Conservation (phyloP, 2,888 invertebrate species). For the Phyto melanocephala region DNA sequence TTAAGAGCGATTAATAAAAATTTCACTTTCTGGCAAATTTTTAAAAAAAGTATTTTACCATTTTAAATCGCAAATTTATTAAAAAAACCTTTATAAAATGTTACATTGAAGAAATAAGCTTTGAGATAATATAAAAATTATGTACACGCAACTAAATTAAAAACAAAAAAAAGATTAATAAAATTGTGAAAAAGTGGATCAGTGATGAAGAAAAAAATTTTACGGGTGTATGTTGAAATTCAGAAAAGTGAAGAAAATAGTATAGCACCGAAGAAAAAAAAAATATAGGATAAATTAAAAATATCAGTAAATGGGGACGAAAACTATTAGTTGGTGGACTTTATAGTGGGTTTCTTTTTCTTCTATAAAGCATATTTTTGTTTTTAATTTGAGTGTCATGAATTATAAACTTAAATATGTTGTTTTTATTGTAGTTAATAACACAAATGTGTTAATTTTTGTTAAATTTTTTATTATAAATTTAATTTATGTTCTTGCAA, state of each 20-base stretch:
- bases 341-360: slow-evolving; percentile 19
- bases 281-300: slow-evolving; percentile 19
- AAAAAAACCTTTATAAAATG: slow-evolving; percentile 4
- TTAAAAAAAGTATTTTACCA: slow-evolving; percentile 50
- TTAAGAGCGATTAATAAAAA: slow-evolving; percentile 59
- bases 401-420: slow-evolving; percentile 3
- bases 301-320: slow-evolving; percentile 38
- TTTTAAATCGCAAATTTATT: slow-evolving; percentile 25
- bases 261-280: neutral
- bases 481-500: slow-evolving; percentile 8
- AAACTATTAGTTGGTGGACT: slow-evolving; percentile 10
- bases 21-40: slow-evolving; percentile 55
- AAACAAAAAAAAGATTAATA: slow-evolving; percentile 8
- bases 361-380: neutral
- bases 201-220: slow-evolving; percentile 10
- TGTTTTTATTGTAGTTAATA: slow-evolving; percentile 3
- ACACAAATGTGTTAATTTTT: slow-evolving; percentile 42
- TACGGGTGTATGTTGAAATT: slow-evolving; percentile 42
- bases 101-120: neutral
- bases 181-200: slow-evolving; percentile 29
- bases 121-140: slow-evolving; percentile 4
- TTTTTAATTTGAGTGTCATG: slow-evolving; percentile 9
- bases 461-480: slow-evolving; percentile 15
- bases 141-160: neutral
- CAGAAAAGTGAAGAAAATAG: slow-evolving; percentile 26